phyloP scores from a whole-genome alignment of 2,797 vertebrate genomes.

The Rachycentron canadum region DNA sequence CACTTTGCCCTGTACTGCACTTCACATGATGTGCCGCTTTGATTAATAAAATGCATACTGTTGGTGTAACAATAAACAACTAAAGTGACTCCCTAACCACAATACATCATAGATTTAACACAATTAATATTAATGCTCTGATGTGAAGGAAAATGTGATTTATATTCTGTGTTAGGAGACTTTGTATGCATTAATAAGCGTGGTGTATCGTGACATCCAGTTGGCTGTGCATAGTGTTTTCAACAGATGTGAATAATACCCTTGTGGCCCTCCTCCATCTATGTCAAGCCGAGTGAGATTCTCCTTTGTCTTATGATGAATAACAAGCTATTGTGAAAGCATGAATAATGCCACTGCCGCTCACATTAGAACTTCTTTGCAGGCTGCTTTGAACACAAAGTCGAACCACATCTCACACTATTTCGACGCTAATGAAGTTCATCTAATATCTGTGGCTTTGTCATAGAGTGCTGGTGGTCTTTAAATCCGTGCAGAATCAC shows the following conservation, averaged over 20 bases:
- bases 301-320: constrained; percentile 86
- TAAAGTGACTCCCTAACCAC: constrained; percentile 61
- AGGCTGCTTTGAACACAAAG: constrained; percentile 61
- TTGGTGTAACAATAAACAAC: constrained; percentile 67
- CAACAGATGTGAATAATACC: constrained; percentile 85
- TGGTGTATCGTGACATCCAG: constrained; percentile 78
- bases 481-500: constrained; percentile 20
- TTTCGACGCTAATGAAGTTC: constrained; percentile 60
- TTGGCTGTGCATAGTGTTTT: constrained; percentile 79
- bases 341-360: constrained; percentile 77
- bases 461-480: constrained; percentile 24
- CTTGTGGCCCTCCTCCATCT: constrained; percentile 82
- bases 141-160: constrained; percentile 77
- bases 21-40: constrained; percentile 48
- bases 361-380: constrained; percentile 65
- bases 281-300: constrained; percentile 80
- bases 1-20: neutral
- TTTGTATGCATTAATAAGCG: constrained; percentile 83
- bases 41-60: constrained; percentile 63
- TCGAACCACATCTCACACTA: constrained; percentile 43
- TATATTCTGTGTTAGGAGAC: constrained; percentile 76
- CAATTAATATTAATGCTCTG: constrained; percentile 81
- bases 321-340: constrained; percentile 79
- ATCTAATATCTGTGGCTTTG: constrained; percentile 40
- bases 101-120: constrained; percentile 77